Base-by-base conservation (phyloP, 1,140 invertebrate species). In the Drosophila ironensis region DNA sequence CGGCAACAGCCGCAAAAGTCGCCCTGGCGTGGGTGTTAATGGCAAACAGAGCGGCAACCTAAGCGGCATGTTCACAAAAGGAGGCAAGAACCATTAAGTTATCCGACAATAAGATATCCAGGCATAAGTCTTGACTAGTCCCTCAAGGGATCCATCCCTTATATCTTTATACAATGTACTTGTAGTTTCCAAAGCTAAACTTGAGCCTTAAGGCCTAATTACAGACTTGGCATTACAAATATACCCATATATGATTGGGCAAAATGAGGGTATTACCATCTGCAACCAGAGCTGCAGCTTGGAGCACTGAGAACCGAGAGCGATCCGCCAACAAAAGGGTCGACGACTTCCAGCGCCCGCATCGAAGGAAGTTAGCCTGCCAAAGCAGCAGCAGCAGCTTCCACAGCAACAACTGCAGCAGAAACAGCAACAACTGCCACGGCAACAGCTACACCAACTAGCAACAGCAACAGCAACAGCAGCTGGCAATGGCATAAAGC, bases 21-120 rank as follows among this genome's bases (percentile, higher is more conserved):
- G 25, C 37, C n/a, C n/a, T 81, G 68, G 73, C 68, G 80, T 84
- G 80, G 80, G 80, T 84, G 78, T 86, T 86, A 84, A 84, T 84
- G 80, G 80, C 80, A 73, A 82, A 81, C 75, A 81, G 57, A 84
- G 67, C 68, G 54, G 70, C 60, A 50, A 51, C 56, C 41, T 12
- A 60, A 51, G 27, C 47, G 25, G 25, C 42, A 54, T 57, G 53
- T 60, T 45, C 69, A 72, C 68, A 44, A 52, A 77, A 77, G 54
- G 51, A 24, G 27, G n/a, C n/a, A n/a, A 41, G 33, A 57, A 33
- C 30, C 5, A 22, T 12, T 17, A 24, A 38, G 12, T 4, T 17
- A 19, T 42, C 24, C 51, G 56, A 60, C 20, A n/a, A n/a, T n/a
- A 11, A 57, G 44, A n/a, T 60, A 60, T 50, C 56, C 11, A 35